These are phyloP conservation scores for Arothron firmamentum DNA, from an alignment of 2,113 vertebrate genomes.

Conservation along the genomic window DNA sequence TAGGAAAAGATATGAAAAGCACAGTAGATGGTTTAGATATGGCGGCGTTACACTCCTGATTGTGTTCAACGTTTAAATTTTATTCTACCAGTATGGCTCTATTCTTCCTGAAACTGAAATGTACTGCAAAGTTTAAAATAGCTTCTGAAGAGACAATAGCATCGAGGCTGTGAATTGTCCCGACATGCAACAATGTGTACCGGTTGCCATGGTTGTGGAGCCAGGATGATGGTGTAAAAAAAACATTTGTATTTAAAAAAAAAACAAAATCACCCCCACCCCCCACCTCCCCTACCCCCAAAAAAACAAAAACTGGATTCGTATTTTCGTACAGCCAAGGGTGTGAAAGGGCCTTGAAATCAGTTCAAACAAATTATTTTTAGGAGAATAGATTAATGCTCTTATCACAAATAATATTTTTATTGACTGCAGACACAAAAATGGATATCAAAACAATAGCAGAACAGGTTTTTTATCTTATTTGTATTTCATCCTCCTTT, in stretches of 20 bases:
- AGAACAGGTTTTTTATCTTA: slow-evolving; percentile 1
- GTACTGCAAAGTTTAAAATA: slow-evolving; percentile 37
- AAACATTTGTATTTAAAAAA: too few species aligned
- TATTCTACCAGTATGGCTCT: slow-evolving; percentile 7
- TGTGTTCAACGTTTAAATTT: not conserved
- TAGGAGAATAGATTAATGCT: not conserved
- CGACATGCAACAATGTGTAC: slow-evolving; percentile 22
- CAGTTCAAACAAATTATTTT: not conserved
- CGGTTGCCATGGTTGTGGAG: slow-evolving; percentile 53
- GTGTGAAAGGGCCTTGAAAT: too few species aligned
- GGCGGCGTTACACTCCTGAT: not conserved
- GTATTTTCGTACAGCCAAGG: too few species aligned
- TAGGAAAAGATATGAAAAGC: too few species aligned
- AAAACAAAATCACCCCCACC: too few species aligned
- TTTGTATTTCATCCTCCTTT: slow-evolving; percentile 6
- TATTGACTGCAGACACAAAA: slow-evolving; percentile 1
- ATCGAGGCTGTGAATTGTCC: slow-evolving; percentile 23
- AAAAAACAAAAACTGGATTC: too few species aligned
- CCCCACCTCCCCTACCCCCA: too few species aligned
- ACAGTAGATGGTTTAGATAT: too few species aligned
- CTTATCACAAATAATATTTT: not conserved
- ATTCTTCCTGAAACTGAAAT: slow-evolving; percentile 4
- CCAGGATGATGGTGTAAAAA: not conserved
- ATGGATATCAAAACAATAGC: not conserved
- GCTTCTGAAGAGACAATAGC: slow-evolving; percentile 22